Percentiles rank a stretch among this genome's conserved stretches.
Conservation (phyloP, 1,140 invertebrate species). For the Myzus persicae region DNA sequence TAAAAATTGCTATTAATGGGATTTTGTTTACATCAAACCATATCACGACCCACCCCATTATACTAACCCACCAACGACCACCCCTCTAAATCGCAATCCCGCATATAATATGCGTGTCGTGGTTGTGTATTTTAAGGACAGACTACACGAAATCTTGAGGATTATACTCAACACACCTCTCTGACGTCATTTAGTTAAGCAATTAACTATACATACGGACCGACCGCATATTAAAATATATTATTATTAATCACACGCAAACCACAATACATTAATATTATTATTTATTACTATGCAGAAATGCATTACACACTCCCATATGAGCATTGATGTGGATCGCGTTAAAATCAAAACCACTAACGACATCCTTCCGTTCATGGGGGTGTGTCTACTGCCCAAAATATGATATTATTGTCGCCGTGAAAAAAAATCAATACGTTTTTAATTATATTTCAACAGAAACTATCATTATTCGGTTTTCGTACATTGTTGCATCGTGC, state of each 20-base stretch:
- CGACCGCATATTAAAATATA: not conserved
- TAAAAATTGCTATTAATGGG: not conserved
- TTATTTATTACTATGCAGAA: too few relatives aligned
- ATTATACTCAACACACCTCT: not conserved
- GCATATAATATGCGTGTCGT: too few relatives aligned
- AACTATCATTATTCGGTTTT: not conserved
- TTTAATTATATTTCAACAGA: not conserved
- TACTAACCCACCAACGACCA: too few relatives aligned
- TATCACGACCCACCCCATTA: too few relatives aligned
- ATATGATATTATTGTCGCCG: too few relatives aligned
- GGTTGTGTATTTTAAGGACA: not conserved
- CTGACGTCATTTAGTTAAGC: not conserved
- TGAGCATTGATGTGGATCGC: not conserved
- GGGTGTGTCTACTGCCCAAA: not conserved
- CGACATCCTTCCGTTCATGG: not conserved
- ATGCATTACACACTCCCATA: not conserved
- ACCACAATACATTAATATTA: too few relatives aligned
- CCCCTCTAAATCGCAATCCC: too few relatives aligned
- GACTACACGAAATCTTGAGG: not conserved
- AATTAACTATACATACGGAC: not conserved
- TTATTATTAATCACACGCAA: not conserved
- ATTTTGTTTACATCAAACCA: not conserved
- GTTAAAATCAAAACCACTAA: not conserved
- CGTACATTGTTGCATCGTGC: not conserved
- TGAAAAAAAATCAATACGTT: not conserved